Base-by-base conservation (phyloP, 2,113 vertebrate species). In the Astur gentilis region DNA sequence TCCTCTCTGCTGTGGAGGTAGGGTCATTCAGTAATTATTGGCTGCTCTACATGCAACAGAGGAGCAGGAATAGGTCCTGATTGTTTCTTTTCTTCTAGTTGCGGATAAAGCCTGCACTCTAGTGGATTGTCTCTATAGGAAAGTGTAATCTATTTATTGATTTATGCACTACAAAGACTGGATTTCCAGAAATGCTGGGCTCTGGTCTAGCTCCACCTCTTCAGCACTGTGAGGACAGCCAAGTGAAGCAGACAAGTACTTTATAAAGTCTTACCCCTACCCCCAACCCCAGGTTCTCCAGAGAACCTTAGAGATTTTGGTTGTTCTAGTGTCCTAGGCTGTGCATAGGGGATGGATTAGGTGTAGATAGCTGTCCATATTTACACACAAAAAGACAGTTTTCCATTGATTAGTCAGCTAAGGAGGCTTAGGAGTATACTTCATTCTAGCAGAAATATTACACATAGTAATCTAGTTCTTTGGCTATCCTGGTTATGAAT, bases 101-200 rank as follows among this genome's bases (percentile, higher is more conserved):
- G 73, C 0, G 1, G 95, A 90, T 65, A 90, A 95, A 97, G 93
- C 54, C 96, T 96, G 96, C 95, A 93, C 96, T 96, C 95, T 97
- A 96, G 96, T 97, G 96, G 96, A 96, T 94, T 96, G 54, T 90
- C 36, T 91, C 27, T 29, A 54, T 2, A 89, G 75, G 18, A 90
- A 83, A 85, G 20, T 66, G 18, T 32, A 58, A 91, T 72, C 31
- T 52, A 29, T 76, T 84, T 62, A 64, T 75, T 91, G 49, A 84
- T 69, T 64, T 72, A 19, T 2, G 6, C 5, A 13, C 20, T 84
- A 36, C 31, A 40, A 78, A 17, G 15, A 32, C 22, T 40, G 22
- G 25, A 60, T 87, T 83, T 89, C n/a, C 54, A 72, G 47, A 78
- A 95, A 61, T 78, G 7, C 5, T 58, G 32, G 40, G 20, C 18